Evolutionary conservation across 2,797 vertebrate species (phyloP).

Genomic region (Darevskia mixta): DNA sequence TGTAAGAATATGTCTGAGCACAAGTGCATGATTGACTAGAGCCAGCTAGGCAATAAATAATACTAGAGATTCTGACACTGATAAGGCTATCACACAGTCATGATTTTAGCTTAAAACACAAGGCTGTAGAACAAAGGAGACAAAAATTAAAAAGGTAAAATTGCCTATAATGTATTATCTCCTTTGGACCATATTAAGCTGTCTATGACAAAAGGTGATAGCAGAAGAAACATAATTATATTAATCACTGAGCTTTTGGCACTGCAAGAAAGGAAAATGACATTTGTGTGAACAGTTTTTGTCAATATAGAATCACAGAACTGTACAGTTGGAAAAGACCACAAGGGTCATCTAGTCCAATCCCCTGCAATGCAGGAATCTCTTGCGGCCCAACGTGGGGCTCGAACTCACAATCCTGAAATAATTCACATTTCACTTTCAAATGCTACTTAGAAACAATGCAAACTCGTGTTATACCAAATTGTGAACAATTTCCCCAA

Average conservation of each 20-base stretch:
- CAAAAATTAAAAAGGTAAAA: slow-evolving; percentile 17
- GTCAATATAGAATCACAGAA: neutral
- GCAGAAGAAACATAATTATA: slow-evolving; percentile 34
- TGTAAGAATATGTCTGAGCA: neutral
- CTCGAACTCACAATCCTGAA: too few species aligned
- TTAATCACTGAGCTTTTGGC: slow-evolving; percentile 29
- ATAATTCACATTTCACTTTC: slow-evolving; percentile 31
- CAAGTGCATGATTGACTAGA: neutral
- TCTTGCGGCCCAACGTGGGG: too few species aligned
- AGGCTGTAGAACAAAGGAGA: slow-evolving; percentile 5
- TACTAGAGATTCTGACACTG: neutral
- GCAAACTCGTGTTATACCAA: too few species aligned
- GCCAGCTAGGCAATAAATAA: neutral
- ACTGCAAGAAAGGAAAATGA: slow-evolving; percentile 4
- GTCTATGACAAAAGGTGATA: slow-evolving; percentile 14
- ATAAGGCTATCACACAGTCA: neutral
- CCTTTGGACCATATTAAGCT: slow-evolving; percentile 1
- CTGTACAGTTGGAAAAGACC: too few species aligned
- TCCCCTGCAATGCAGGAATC: too few species aligned
- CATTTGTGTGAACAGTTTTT: neutral
- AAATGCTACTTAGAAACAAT: neutral
- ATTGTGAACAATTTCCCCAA: too few species aligned
- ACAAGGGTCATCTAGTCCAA: too few species aligned
- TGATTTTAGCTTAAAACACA: neutral
- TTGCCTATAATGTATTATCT: slow-evolving; percentile 24